Conservation (phyloP, 2,888 invertebrate species). For the Alviniconcha strummeri region DNA sequence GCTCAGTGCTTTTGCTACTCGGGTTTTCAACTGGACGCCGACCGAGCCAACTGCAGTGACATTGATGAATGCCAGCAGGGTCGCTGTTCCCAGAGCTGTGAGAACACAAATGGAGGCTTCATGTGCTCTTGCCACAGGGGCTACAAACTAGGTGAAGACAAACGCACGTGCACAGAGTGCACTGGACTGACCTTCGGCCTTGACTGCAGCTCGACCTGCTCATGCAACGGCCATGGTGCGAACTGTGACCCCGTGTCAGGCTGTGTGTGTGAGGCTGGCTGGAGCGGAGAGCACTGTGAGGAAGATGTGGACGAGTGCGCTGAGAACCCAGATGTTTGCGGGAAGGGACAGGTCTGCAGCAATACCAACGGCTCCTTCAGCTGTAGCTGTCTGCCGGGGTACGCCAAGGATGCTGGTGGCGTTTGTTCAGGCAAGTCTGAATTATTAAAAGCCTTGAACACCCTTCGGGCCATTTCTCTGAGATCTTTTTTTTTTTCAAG, state of each 20-base stretch:
- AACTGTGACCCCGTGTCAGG: conserved; percentile 37
- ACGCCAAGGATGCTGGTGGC: conserved; percentile 18
- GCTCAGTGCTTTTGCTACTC: neutral
- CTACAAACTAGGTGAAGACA: conserved; percentile 24
- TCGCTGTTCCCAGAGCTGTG: conserved; percentile 23
- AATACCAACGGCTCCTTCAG: conserved; percentile 57
- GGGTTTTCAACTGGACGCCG: neutral
- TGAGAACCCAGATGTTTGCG: conserved; percentile 76
- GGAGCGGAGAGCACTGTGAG: conserved; percentile 59
- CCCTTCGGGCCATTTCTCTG: no score
- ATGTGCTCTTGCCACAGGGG: conserved; percentile 33
- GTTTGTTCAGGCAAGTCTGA: neutral
- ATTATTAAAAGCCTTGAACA: neutral
- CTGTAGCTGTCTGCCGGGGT: conserved; percentile 61
- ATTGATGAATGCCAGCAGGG: conserved; percentile 32
- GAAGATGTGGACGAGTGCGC: conserved; percentile 79
- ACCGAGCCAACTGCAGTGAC: neutral
- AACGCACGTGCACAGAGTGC: conserved; percentile 25
- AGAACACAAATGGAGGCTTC: conserved; percentile 33
- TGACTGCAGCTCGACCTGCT: conserved; percentile 38
- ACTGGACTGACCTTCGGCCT: conserved; percentile 33
- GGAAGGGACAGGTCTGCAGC: conserved; percentile 85
- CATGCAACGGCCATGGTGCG: conserved; percentile 32
- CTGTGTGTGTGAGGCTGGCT: conserved; percentile 61
- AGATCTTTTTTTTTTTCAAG: no score